Evolutionary conservation across 2,888 invertebrate genomes (phyloP), one percentile per base, ranked within the genome.

Genomic region (Steinernema scapterisci): DNA sequence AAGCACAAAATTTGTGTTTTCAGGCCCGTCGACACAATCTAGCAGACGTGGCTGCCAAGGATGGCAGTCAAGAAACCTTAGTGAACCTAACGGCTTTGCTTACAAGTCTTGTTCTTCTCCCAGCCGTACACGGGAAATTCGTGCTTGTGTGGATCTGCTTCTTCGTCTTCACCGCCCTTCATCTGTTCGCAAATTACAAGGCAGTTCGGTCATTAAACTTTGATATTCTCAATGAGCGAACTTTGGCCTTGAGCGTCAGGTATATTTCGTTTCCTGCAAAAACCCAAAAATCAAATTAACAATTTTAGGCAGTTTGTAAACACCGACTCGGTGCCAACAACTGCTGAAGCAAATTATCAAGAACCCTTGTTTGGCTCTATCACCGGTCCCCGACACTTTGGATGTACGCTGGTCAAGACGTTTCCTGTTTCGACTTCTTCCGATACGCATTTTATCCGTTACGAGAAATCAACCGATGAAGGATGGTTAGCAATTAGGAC

Each of bases 1-100:
- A 23, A 16, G 13, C 6, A 21, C n/a, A 44, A 23, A 63, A 31
- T 31, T 27, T 71, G 73, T 48, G 21, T 44, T 76, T 76, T 48
- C 89, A 92, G 90, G 95, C 96, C 0, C 89, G 93, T 25, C 88
- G 93, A 25, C 91, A 94, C 79, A 97, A 97, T 89, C 91, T 95
- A 89, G 96, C 94, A 0, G 97, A 97, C 89, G 95, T 90, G 0
- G 89, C 89, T 0, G 90, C 90, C 27, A 90, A 90, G 89, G 97
- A 97, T 88, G 93, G 95, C 6, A 95, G 95, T 77, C 97, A 97
- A 90, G 97, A 97, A 89, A 97, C 96, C 0, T 92, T 95, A 80
- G 95, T 97, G 16, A 97, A 97, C 89, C 90, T 97, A 56, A 88
- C 45, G 5, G 52, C 54, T 23, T 70, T 83, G 25, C 46, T 79